A percentile compares a stretch with the other conserved stretches of the same genome.
Conservation (phyloP, 2,113 vertebrate species). For the Anolis carolinensis region DNA sequence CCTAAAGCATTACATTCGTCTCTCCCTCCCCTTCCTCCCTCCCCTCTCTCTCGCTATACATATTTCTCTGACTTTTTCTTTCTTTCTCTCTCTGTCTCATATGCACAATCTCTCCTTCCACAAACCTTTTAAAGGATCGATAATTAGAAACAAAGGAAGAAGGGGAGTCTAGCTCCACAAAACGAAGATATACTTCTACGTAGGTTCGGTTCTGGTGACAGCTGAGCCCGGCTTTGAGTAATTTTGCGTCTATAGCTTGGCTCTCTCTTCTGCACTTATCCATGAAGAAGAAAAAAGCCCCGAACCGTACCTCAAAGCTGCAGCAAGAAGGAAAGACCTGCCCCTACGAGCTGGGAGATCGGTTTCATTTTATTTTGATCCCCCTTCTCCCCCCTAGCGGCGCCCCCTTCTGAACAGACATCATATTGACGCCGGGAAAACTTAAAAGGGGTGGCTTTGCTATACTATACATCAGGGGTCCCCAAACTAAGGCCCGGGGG, state of each 20-base stretch:
- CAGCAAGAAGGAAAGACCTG: not conserved
- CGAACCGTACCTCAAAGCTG: too few relatives aligned
- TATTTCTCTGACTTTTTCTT: too few relatives aligned
- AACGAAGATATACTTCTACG: not conserved
- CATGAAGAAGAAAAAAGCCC: not conserved
- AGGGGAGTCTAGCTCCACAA: not conserved
- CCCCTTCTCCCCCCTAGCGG: not conserved
- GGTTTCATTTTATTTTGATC: too few relatives aligned
- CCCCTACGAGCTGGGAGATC: not conserved
- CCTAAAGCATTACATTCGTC: not conserved
- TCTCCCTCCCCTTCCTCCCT: too few relatives aligned
- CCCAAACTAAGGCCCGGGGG: too few relatives aligned
- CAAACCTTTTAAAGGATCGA: slow-evolving; percentile 9
- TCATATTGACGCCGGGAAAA: not conserved
- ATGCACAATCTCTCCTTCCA: too few relatives aligned
- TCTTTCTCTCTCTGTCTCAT: too few relatives aligned
- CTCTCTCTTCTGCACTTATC: not conserved
- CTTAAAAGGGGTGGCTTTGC: too few relatives aligned
- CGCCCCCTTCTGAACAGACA: slow-evolving; percentile 18
- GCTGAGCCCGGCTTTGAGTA: too few relatives aligned
- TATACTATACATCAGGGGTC: too few relatives aligned
- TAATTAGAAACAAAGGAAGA: not conserved
- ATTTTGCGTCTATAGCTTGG: too few relatives aligned
- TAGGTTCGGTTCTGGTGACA: not conserved
- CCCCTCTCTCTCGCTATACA: too few relatives aligned